These are phyloP conservation scores for Nematostella vectensis DNA, from an alignment of 92 coral and sea anemone genomes.

Conservation along the genomic window DNA sequence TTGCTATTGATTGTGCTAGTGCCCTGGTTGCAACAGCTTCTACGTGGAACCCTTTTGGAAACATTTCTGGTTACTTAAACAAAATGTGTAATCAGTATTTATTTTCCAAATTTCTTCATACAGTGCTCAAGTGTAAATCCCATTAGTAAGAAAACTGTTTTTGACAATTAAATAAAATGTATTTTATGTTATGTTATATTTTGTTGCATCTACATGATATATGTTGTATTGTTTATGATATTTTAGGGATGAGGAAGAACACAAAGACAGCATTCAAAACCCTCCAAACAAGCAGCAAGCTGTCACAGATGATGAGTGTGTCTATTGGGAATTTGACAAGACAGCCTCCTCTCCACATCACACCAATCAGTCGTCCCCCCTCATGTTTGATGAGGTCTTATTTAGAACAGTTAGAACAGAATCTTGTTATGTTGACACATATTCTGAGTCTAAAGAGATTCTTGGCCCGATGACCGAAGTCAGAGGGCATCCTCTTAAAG, in stretches of 20 bases:
- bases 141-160: too few relatives aligned
- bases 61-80: too few relatives aligned
- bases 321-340: conserved; percentile 78
- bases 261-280: background rate
- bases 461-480: conserved; percentile 73
- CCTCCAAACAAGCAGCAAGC: conserved; percentile 9
- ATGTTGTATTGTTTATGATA: too few relatives aligned
- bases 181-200: too few relatives aligned
- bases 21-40: too few relatives aligned
- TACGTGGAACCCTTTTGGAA: too few relatives aligned
- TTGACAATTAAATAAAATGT: too few relatives aligned
- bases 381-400: conserved; percentile 22
- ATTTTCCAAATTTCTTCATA: too few relatives aligned
- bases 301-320: conserved; percentile 54
- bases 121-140: too few relatives aligned
- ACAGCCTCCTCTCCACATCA: conserved; percentile 7
- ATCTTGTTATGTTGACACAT: conserved; percentile 56
- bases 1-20: too few relatives aligned
- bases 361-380: background rate
- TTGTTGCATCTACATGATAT: too few relatives aligned
- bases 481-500: conserved; percentile 83
- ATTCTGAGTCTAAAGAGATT: conserved; percentile 65
- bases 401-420: conserved; percentile 65
- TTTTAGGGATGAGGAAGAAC: background rate
- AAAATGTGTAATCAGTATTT: too few relatives aligned